Percentiles rank a stretch among this genome's conserved stretches.
Conservation (phyloP, 2,888 invertebrate genomes). For the Tuta absoluta region DNA sequence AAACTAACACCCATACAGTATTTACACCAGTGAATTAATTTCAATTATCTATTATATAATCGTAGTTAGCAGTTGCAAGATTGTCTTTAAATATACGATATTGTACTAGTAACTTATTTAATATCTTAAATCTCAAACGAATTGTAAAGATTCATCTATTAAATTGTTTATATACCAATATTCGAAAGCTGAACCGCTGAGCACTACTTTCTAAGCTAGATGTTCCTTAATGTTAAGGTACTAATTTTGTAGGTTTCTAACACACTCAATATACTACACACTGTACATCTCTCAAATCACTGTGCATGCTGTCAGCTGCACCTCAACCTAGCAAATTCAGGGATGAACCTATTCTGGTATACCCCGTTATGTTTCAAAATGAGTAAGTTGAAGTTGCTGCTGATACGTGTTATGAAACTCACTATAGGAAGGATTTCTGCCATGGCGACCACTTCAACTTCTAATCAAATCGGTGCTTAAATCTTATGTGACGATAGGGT, state of each 20-base stretch:
- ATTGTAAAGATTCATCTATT: slow-evolving; percentile 68
- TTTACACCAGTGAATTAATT: slow-evolving; percentile 65
- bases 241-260: slow-evolving; percentile 65
- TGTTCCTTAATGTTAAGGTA: slow-evolving; percentile 62
- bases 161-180: slow-evolving; percentile 67
- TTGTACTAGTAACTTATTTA: slow-evolving; percentile 57
- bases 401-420: too few species aligned
- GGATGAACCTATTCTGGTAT: too few species aligned
- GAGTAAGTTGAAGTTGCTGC: too few species aligned
- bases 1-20: slow-evolving; percentile 68
- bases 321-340: too few species aligned
- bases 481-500: too few species aligned
- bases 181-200: slow-evolving; percentile 78
- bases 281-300: slow-evolving; percentile 49
- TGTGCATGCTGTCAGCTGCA: neutral
- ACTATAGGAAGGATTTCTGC: too few species aligned
- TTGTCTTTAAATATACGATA: slow-evolving; percentile 49
- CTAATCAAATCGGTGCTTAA: too few species aligned
- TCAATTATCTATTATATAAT: slow-evolving; percentile 43
- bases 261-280: slow-evolving; percentile 61
- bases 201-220: slow-evolving; percentile 68
- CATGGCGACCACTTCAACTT: too few species aligned
- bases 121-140: slow-evolving; percentile 59
- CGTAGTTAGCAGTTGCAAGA: slow-evolving; percentile 54
- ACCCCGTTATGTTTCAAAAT: too few species aligned